Evolutionary conservation across 1,140 invertebrate species (phyloP).

Genomic region (Papilio dardanus): DNA sequence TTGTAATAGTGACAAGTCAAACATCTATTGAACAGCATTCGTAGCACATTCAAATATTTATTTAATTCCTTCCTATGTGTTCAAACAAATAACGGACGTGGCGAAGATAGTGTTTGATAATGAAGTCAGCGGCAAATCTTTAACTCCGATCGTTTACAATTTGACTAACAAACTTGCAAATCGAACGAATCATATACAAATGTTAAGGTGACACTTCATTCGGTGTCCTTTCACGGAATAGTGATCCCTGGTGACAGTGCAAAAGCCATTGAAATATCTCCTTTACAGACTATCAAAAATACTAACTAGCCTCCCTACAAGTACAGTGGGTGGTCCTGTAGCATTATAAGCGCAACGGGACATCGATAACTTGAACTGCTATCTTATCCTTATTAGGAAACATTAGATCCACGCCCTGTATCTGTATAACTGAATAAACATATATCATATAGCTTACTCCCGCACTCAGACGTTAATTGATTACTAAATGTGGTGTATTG

Average conservation of each 20-base stretch:
- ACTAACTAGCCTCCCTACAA: not conserved
- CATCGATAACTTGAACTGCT: not conserved
- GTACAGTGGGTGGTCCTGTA: not conserved
- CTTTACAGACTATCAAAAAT: not conserved
- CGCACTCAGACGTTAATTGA: not conserved
- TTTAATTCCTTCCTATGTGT: constrained; percentile 2
- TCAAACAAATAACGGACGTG: constrained; percentile 8
- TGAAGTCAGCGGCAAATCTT: not conserved
- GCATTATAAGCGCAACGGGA: not conserved
- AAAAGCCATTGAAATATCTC: too few species aligned
- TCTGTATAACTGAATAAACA: not conserved
- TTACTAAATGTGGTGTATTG: too few species aligned
- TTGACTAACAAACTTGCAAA: not conserved
- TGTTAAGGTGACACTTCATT: not conserved
- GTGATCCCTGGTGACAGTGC: not conserved
- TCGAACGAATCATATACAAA: not conserved
- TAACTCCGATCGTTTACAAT: not conserved
- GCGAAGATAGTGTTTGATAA: not conserved
- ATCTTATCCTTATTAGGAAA: not conserved
- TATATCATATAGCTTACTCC: not conserved
- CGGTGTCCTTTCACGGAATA: not conserved
- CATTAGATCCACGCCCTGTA: not conserved
- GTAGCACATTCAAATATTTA: constrained; percentile 22
- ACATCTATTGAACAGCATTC: constrained; percentile 15
- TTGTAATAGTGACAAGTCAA: constrained; percentile 19